Evolutionary conservation across 2,113 vertebrate species (phyloP), one percentile per base, ranked within the genome.

Genomic region (Oxyruncus cristatus): DNA sequence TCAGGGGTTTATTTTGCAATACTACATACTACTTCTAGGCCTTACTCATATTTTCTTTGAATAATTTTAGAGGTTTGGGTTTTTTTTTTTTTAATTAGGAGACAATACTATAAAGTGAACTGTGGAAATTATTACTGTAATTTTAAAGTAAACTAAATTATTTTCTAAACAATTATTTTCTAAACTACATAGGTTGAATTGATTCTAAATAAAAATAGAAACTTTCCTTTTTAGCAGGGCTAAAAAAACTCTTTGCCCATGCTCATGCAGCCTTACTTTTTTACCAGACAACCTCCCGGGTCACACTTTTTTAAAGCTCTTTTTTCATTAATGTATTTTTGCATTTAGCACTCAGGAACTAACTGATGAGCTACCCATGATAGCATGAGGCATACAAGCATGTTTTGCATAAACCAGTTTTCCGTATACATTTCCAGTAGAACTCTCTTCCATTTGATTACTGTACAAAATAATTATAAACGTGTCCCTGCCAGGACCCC

Each of bases 361-460:
- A 66, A 85, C 53, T 81, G 88, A 70, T 95, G 70, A 92, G 37
- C 84, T 92, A 77, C 77, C 79, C 47, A 37, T 33, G 81, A 96
- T 62, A 91, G 67, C 70, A 88, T 88, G 83, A 96, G 89, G 59
- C 92, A 92, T 83, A 89, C 39, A 70, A 61, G 37, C 22, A 59
- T 72, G 63, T 84, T 96, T 91, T 85, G 71, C 52, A 79, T 93
- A 85, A 90, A 96, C 32, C 6, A 42, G 14, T 97, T 97, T 95
- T 85, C 53, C 77, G 66, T 67, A 24, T 30, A 82, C 70, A 23
- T 67, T 89, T 80, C 78, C 21, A 46, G 14, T 42, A 67, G 80
- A 72, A 66, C 16, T 92, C 32, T 83, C 44, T 81, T 50, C 66
- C n/a, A 75, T 50, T 91, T 56, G 83, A 93, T 90, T 84, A 74